phyloP scores from a whole-genome alignment of 1,140 invertebrate genomes.

The Lepidurus arcticus region DNA sequence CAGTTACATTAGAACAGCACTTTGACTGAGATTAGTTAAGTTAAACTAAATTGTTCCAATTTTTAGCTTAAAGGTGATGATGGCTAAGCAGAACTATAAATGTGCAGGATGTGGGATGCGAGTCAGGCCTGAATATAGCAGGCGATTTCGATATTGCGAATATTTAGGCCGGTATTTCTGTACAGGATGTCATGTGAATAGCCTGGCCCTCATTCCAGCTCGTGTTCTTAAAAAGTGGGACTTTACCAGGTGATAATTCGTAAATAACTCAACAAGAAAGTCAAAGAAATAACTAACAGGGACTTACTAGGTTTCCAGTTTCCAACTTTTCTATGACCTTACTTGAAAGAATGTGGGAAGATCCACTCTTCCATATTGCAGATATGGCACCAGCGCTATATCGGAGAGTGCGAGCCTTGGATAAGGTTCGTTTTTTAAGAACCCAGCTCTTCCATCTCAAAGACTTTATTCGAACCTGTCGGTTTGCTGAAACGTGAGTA shows the following conservation, averaged over 20 bases:
- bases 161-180: slow-evolving; percentile 85
- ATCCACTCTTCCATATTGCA: slow-evolving; percentile 70
- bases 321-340: slow-evolving; percentile 74
- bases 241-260: slow-evolving; percentile 53
- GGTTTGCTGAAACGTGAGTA: slow-evolving; percentile 54
- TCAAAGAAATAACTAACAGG: neutral
- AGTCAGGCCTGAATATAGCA: slow-evolving; percentile 63
- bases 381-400: slow-evolving; percentile 65
- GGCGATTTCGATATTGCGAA: slow-evolving; percentile 71
- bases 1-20: slow-evolving; percentile 1
- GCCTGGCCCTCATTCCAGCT: slow-evolving; percentile 67
- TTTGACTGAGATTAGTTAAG: neutral
- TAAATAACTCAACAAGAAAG: slow-evolving; percentile 23
- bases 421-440: slow-evolving; percentile 55
- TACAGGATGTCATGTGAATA: slow-evolving; percentile 76
- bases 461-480: slow-evolving; percentile 61
- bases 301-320: slow-evolving; percentile 58
- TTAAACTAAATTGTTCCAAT: slow-evolving; percentile 24
- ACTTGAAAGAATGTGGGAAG: slow-evolving; percentile 66
- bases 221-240: slow-evolving; percentile 69
- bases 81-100: slow-evolving; percentile 70
- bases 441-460: slow-evolving; percentile 61
- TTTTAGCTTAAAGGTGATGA: slow-evolving; percentile 55
- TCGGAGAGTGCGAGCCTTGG: slow-evolving; percentile 55
- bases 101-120: slow-evolving; percentile 82